These are phyloP conservation scores for Dipodomys merriami DNA, from an alignment of 2,113 vertebrate species.

Conservation along the genomic window DNA sequence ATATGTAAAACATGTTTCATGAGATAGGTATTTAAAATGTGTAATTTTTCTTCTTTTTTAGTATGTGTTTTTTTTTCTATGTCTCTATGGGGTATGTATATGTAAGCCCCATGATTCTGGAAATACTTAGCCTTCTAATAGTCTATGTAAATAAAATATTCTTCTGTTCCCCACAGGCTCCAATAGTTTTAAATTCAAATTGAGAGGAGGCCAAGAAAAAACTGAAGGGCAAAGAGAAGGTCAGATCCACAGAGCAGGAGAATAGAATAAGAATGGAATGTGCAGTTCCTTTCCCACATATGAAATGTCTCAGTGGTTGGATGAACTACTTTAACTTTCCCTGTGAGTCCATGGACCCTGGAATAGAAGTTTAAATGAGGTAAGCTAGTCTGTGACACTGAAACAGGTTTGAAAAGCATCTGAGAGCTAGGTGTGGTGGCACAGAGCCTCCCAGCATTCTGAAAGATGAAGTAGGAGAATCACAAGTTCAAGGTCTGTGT, in stretches of 20 bases:
- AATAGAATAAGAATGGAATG: background rate
- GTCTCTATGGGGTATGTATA: background rate
- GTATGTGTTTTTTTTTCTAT: background rate
- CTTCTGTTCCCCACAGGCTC: background rate
- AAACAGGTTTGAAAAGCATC: background rate
- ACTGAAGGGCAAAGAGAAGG: background rate
- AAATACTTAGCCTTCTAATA: background rate
- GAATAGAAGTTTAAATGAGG: background rate
- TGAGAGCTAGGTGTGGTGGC: too few species aligned
- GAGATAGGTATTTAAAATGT: background rate
- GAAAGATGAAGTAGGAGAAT: too few species aligned
- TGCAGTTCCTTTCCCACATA: background rate
- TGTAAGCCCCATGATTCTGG: background rate
- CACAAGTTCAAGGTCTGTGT: too few species aligned
- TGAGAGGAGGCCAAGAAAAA: background rate
- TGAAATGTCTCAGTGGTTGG: too few species aligned
- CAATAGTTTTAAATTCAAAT: conserved; percentile 15
- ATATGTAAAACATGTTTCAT: background rate
- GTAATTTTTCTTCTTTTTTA: background rate
- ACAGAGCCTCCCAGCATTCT: too few species aligned
- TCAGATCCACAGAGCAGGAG: background rate
- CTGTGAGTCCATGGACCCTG: background rate
- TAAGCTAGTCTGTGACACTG: background rate
- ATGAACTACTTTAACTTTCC: background rate
- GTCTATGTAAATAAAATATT: conserved; percentile 1